Conservation (phyloP, 2,888 invertebrate genomes). For the Campoplex nolae region DNA sequence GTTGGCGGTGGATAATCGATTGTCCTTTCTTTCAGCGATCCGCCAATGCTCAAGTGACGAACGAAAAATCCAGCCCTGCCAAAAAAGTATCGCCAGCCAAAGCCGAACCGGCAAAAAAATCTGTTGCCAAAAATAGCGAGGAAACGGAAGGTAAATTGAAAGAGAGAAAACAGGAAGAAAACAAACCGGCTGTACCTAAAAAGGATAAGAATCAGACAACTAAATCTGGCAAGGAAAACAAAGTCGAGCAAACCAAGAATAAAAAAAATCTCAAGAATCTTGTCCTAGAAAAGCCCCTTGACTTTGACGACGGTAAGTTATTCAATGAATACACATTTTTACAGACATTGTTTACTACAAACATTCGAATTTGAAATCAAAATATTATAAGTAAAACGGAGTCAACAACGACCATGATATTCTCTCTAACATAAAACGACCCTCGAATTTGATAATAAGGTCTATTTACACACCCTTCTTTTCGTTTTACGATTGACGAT, state of each 20-base stretch:
- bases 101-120: conserved; percentile 84
- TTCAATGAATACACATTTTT: neutral
- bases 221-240: conserved; percentile 84
- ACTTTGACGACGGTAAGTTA: conserved; percentile 89
- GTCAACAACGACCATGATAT: no score
- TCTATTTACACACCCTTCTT: no score
- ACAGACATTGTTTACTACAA: no score
- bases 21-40: conserved; percentile 86
- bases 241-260: conserved; percentile 86
- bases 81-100: conserved; percentile 86
- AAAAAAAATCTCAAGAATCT: conserved; percentile 87
- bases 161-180: conserved; percentile 85
- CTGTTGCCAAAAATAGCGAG: conserved; percentile 84
- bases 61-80: conserved; percentile 86
- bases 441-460: no score
- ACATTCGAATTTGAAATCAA: neutral
- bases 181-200: conserved; percentile 83
- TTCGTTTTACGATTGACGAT: no score
- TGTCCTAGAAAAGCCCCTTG: conserved; percentile 89
- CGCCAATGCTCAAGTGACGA: conserved; percentile 87
- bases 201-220: conserved; percentile 78
- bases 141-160: conserved; percentile 85
- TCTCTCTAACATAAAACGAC: no score
- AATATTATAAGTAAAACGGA: neutral
- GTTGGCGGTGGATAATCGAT: neutral